Evolutionary conservation across 1,140 invertebrate genomes (phyloP), one percentile per base, ranked within the genome.

Genomic region (Drosophila lacteicornis): DNA sequence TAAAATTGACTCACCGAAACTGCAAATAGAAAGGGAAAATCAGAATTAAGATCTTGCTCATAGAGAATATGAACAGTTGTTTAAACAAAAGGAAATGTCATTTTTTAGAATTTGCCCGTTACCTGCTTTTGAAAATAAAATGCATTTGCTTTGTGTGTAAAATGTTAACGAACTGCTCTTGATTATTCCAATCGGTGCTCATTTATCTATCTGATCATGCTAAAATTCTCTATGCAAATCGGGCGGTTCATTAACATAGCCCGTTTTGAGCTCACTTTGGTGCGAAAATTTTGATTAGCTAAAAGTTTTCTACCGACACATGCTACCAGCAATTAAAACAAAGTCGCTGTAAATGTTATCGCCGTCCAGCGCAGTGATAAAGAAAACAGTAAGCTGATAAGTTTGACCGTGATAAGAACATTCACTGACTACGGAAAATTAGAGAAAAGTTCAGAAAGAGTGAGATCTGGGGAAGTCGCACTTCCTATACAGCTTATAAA

Each of bases 1-100:
- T 13, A 19, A 30, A n/a, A 42, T 73, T 59, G 58, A 86, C 82
- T 87, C 67, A 86, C 79, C 82, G 78, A 86, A 86, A 82, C 82
- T 82, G 79, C 59, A 87, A 86, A 65, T 46, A 86, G 27, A 86
- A 81, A 61, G 22, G 61, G 25, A 74, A 49, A 65, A 25, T 61
- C 12, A 9, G 67, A 63, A 75, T 56, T 60, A 67, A 17, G 17
- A 12, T 12, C 12, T 77, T 53, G 43, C 33, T 46, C 57, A 46
- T 30, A 19, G 33, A 9, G 22, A n/a, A 40, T 47, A 4, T 49
- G 50, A 69, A 46, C 42, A 42, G 55, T 57, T 36, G 40, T 43
- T 59, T 56, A 1, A 22, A 30, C 38, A 17, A 55, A 36, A 27
- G 67, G 56, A 75, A 75, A 74, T 75, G 69, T 38, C 45, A 36